Base-by-base conservation (phyloP, 2,888 invertebrate species). In the Harmothoe impar region DNA sequence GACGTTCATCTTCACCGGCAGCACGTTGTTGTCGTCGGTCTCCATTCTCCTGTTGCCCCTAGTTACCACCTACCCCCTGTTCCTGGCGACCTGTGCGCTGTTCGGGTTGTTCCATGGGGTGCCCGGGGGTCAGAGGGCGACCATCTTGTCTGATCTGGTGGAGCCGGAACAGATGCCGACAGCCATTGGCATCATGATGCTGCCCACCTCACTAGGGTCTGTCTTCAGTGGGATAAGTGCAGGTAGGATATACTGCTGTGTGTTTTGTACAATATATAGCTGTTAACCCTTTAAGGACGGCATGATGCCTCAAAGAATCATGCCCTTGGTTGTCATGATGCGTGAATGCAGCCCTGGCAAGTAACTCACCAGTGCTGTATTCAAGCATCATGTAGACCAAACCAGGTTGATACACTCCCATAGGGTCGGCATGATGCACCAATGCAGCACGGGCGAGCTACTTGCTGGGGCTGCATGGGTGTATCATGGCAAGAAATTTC, bases 91-190 rank as follows among this genome's bases (percentile, higher is more conserved):
- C 1, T 35, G 35, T 84, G 43, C 25, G 12, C 15, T 84, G 43
- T 84, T 84, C 20, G 84, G 84, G 35, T 5, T 84, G 17, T 23
- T 84, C 17, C 43, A 84, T 25, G 84, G 84, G 10, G 43, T 35
- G 12, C 51, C 51, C 5, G 84, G 84, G 7, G 84, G 84, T 0
- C 84, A 84, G 84, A 84, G 84, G 84, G n/a, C 20, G 0, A 84
- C 84, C 5, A 84, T 84, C 1, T 35, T 84, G 33, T 51, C 84
- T 20, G 84, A 84, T 29, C 84, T 84, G 35, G 84, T 84, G 17
- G n/a, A 51, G n/a, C 84, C 84, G 10, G 35, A 84, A 10, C 23
- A 35, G 43, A 84, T 84, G 43, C 84, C 84, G 23, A 51, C 1
- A 1, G 84, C 84, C 7, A 33, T 84, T 1, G 84, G 84, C 35